Evolutionary conservation across 2,888 invertebrate genomes (phyloP).

Genomic region (Baronia brevicornis): DNA sequence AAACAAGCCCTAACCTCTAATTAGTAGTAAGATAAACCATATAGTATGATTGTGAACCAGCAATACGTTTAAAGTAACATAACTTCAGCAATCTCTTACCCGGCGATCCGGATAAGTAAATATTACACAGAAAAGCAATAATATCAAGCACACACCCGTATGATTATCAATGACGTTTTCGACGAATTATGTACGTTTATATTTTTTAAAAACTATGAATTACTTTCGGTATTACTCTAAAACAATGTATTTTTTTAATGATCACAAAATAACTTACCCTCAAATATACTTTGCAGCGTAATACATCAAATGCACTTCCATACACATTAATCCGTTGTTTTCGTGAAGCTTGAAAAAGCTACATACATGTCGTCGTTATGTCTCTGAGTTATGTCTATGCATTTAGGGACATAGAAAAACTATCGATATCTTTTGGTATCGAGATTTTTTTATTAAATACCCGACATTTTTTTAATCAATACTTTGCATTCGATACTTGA

Average conservation of each 20-base stretch:
- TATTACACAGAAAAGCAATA: slow-evolving; percentile 21
- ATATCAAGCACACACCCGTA: slow-evolving; percentile 44
- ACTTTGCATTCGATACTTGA: too few relatives aligned
- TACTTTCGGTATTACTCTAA: slow-evolving; percentile 8
- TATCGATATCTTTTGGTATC: too few relatives aligned
- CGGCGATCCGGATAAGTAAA: slow-evolving; percentile 4
- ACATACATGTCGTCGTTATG: slow-evolving; percentile 41
- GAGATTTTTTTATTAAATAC: too few relatives aligned
- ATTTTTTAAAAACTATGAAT: slow-evolving; percentile 13
- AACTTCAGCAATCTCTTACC: background rate
- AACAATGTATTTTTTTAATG: slow-evolving; percentile 13
- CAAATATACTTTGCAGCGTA: slow-evolving; percentile 76
- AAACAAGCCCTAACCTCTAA: slow-evolving; percentile 48
- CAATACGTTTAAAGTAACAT: background rate
- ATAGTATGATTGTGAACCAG: background rate
- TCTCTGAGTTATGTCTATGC: slow-evolving; percentile 30
- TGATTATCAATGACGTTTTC: slow-evolving; percentile 32
- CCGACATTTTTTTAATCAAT: too few relatives aligned
- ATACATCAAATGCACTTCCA: slow-evolving; percentile 78
- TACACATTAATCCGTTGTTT: slow-evolving; percentile 76
- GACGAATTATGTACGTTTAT: slow-evolving; percentile 19
- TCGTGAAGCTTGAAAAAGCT: slow-evolving; percentile 69
- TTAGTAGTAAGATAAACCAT: slow-evolving; percentile 8
- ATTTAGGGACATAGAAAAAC: slow-evolving; percentile 3
- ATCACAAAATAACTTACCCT: slow-evolving; percentile 46